Evolutionary conservation across 1,140 invertebrate genomes (phyloP), one percentile per base, ranked within the genome.

Genomic region (Pollicipes pollicipes): DNA sequence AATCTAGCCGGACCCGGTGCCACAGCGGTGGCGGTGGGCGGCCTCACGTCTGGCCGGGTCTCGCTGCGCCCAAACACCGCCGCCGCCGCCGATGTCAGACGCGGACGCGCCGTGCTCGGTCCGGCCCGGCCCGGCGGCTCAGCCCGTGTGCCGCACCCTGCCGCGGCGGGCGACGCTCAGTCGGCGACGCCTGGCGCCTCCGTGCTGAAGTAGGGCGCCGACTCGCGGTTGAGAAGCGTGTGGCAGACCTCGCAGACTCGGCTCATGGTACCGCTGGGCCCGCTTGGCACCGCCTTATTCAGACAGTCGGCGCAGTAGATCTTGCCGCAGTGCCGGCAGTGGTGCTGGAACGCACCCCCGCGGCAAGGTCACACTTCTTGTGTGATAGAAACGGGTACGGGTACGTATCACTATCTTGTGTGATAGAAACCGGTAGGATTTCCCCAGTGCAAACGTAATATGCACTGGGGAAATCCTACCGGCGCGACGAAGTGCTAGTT

Each of bases 191-290:
- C 35, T 17, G 35, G 35, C 35, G 35, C 35, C 35, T 35, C 35
- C 6, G 6, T 35, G 35, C 35, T 35, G 82, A 97, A 97, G 83
- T 95, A 97, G 66, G 94, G 94, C 75, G 93, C 91, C 66, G 91
- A 89, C 81, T 96, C 88, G 77, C 88, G 89, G 76, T 93, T 93
- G 76, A 98, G 87, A 75, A 98, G 84, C 35, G 95, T 98, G 83
- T 97, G 92, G 83, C 96, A 98, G 70, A 98, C 93, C 82, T 91
- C 87, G 84, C 96, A 99, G 70, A 99, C 96, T 80, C 88, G 87
- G 68, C 91, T 90, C 68, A 87, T 85, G 76, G 90, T 84, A 74
- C 87, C 84, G 75, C 91, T 89, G 70, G 93, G 93, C 69, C 95
- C 95, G 77, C 90, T 90, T 73, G 84, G 82, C 71, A 98, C 93